These are phyloP conservation scores for Anguilla rostrata DNA, from an alignment of 2,113 vertebrate species.

Conservation along the genomic window DNA sequence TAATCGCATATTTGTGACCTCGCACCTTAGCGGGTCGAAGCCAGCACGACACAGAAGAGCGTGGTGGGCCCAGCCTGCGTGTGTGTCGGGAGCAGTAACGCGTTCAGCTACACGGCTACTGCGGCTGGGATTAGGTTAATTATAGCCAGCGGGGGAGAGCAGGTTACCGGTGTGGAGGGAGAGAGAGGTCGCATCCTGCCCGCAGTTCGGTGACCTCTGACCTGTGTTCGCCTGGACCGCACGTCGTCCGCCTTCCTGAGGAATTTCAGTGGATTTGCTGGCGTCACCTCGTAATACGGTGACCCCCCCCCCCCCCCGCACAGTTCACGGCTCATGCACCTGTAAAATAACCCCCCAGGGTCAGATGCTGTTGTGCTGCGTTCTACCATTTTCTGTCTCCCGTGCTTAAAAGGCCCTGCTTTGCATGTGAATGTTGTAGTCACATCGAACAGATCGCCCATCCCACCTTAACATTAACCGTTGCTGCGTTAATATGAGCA, in stretches of 20 bases:
- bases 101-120: conserved; percentile 30
- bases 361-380: not conserved
- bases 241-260: not conserved
- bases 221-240: not conserved
- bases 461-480: no score
- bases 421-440: no score
- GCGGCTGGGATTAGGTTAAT: conserved; percentile 49
- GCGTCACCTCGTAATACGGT: not conserved
- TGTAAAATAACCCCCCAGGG: not conserved
- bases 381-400: not conserved
- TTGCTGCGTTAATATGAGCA: no score
- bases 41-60: no score
- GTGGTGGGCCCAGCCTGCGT: not conserved
- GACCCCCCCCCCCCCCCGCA: not conserved
- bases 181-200: not conserved
- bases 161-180: conserved; percentile 36
- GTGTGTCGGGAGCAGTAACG: conserved; percentile 18
- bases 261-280: not conserved
- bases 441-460: no score
- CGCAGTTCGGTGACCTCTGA: not conserved
- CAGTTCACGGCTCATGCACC: not conserved
- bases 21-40: no score
- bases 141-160: conserved; percentile 43
- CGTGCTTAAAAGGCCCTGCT: no score
- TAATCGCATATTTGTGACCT: no score